These are phyloP conservation scores for Aphrophora alni DNA, from an alignment of 2,888 invertebrate species.

Conservation along the genomic window DNA sequence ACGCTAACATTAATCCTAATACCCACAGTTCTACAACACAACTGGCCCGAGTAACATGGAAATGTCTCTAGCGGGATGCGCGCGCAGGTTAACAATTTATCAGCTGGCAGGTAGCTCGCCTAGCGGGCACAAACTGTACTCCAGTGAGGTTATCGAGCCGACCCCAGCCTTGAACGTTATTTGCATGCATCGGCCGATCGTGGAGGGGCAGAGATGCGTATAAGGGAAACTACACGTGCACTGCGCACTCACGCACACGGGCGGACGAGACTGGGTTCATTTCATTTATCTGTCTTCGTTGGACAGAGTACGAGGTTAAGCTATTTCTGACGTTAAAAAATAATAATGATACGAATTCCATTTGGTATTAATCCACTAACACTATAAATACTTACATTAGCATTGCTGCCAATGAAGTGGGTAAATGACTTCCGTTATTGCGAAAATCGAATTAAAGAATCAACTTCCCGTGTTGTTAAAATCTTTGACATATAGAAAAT, in stretches of 20 bases:
- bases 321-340: not conserved
- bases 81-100: not conserved
- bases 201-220: constrained; percentile 8
- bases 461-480: no score
- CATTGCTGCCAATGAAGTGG: no score
- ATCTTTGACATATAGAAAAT: no score
- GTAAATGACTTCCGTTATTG: no score
- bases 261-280: not conserved
- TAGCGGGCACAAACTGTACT: constrained; percentile 45
- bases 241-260: not conserved
- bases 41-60: not conserved
- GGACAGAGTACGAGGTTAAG: not conserved
- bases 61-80: not conserved
- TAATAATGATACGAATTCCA: no score
- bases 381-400: no score
- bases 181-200: constrained; percentile 29
- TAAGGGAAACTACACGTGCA: no score
- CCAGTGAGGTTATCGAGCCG: constrained; percentile 40
- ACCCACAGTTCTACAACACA: not conserved
- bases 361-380: no score
- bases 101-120: constrained; percentile 25
- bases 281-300: not conserved
- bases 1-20: not conserved
- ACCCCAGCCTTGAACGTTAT: constrained; percentile 28
- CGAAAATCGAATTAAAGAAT: no score